Percentiles rank a stretch among this genome's conserved stretches.
These are phyloP conservation scores for Cephus nigrinus DNA, from an alignment of 2,888 invertebrate genomes.

Conservation along the genomic window DNA sequence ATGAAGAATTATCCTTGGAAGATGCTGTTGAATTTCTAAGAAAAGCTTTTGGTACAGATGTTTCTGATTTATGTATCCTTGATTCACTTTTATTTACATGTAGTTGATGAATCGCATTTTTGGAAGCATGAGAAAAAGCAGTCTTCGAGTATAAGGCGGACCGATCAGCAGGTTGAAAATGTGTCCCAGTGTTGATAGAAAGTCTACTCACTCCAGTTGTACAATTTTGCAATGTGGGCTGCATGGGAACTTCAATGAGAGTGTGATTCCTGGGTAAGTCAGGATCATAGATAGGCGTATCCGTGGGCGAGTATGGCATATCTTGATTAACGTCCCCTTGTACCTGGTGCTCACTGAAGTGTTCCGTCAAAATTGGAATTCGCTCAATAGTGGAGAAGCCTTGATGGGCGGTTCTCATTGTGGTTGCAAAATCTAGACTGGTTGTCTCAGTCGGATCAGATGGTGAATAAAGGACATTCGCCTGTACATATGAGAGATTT, in stretches of 20 bases:
- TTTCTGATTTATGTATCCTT: not conserved
- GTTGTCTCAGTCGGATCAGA: conserved; percentile 29
- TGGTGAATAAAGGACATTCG: conserved; percentile 33
- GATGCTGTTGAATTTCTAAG: conserved; percentile 1
- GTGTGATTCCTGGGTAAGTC: conserved; percentile 33
- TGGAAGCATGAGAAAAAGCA: not conserved
- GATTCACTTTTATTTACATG: not conserved
- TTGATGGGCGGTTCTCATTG: conserved; percentile 9
- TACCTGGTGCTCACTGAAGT: not conserved
- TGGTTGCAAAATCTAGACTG: not conserved
- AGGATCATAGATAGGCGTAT: conserved; percentile 47
- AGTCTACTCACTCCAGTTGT: not conserved
- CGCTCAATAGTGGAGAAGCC: not conserved
- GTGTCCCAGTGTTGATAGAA: not conserved
- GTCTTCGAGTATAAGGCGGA: not conserved
- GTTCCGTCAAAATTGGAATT: not conserved
- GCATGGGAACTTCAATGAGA: not conserved
- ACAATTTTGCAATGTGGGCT: not conserved
- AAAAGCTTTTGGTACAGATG: conserved; percentile 6
- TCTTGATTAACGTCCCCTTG: conserved; percentile 22
- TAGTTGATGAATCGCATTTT: not conserved
- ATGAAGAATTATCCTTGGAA: conserved; percentile 6
- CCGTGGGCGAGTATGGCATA: conserved; percentile 53
- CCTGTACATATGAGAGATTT: conserved; percentile 2
- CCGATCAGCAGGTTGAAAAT: not conserved